Evolutionary conservation across 2,113 vertebrate genomes (phyloP).

Genomic region (Ctenodactylus gundi): DNA sequence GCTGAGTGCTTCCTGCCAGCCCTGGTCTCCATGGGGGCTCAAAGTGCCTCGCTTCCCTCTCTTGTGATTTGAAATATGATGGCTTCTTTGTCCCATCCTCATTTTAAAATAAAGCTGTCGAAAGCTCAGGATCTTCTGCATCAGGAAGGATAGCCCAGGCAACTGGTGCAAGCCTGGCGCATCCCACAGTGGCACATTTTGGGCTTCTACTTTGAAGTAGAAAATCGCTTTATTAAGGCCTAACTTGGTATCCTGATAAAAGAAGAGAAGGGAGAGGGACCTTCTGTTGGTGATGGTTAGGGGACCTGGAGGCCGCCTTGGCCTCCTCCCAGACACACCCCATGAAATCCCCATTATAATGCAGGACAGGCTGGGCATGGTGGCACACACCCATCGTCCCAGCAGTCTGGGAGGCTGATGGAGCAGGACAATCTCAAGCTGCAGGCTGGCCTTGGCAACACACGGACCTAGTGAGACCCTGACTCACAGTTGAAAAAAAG

Average conservation of each 20-base stretch:
- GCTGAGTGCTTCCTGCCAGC: no score
- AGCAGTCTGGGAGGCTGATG: not conserved
- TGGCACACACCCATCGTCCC: not conserved
- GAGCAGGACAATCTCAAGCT: not conserved
- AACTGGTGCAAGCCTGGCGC: not conserved
- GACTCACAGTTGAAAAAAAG: not conserved
- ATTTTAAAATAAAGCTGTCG: not conserved
- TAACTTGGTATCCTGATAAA: not conserved
- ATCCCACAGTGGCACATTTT: not conserved
- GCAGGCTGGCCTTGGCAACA: not conserved
- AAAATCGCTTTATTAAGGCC: not conserved
- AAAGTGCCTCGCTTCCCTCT: not conserved
- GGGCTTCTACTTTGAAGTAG: not conserved
- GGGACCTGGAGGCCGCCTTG: not conserved
- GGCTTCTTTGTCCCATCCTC: not conserved
- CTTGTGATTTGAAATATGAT: rapidly evolving
- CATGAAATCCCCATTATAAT: not conserved
- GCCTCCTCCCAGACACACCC: not conserved
- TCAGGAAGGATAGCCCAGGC: not conserved
- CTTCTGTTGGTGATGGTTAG: not conserved
- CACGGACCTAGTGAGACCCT: not conserved
- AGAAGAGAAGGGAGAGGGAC: not conserved
- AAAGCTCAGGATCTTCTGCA: not conserved
- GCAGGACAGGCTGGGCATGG: not conserved
- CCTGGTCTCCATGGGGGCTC: not conserved